Base-by-base conservation (phyloP, 2,888 invertebrate species). In the Sphecodes monilicornis region DNA sequence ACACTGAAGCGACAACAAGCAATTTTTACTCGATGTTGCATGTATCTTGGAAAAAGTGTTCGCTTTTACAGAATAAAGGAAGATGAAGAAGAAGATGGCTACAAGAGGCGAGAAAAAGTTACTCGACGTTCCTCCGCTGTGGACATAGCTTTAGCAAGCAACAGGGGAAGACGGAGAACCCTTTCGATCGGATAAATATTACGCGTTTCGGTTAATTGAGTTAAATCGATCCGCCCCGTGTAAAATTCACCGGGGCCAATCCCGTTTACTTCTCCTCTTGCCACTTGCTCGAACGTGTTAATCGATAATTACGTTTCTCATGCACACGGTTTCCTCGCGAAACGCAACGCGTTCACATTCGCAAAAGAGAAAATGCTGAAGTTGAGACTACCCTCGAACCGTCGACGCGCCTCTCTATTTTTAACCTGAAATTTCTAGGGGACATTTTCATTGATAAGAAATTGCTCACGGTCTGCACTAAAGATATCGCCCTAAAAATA, bases 241-340 rank as follows among this genome's bases (percentile, higher is more conserved):
- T 11, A 41, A 69, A 69, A 26, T 41, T 69, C 41, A 16, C 26
- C 26, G 18, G 22, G 43, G 43, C 41, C 64, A 39, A 13, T 18
- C 18, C 29, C 13, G 73, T 73, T 68, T 68, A 29, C 57, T 22
- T 68, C 70, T 36, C 11, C 41, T 75, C 60, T 13, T 70, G n/a
- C 10, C 50, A 66, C 36, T 26, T 73, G 57, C 22, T 43, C 16
- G 75, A 8, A 64, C 70, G n/a, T 46, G 57, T 72, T 78, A 46
- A 86, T 86, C 78, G 36, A 80, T 80, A 77, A 80, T 60, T 71
- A 26, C 50, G 39, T 64, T 60, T 57, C 73, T 43, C 68, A 78
- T 73, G 60, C 70, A 68, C 54, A 29, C 70, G 54, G 43, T 3
- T 26, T 36, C 18, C 68, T 39, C 22, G 66, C 68, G 64, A 66